Evolutionary conservation across 1,140 invertebrate species (phyloP), one percentile per base, ranked within the genome.

Genomic region (Caenorhabditis latens): DNA sequence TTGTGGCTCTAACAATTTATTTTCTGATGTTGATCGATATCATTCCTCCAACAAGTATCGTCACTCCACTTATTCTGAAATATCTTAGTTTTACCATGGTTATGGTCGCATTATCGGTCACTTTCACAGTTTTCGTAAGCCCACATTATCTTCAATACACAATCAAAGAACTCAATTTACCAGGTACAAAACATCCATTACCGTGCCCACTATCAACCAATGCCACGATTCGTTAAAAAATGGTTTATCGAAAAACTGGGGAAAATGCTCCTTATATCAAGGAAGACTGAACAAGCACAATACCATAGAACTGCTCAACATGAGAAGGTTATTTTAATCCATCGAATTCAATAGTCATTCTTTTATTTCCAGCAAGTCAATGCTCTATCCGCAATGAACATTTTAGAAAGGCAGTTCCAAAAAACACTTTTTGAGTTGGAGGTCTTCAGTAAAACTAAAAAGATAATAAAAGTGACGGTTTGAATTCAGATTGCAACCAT

Each of bases 21-120:
- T 99, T 99, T 95, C 94, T 99, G 89, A 96, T 99, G 91, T 97
- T 98, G 93, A 95, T 99, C 94, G 99, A 99, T 94, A 99, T 99
- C 93, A 94, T 99, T 87, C 98, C 98, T 84, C 98, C 97, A 6
- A 99, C 97, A 0, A 97, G 96, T 42, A 94, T 98, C 19, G 97
- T 97, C 90, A 94, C 98, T 90, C 97, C 97, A 86, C 94, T 99
- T 87, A 99, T 99, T 89, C 97, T 97, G 92, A 99, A 99, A 94
- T 99, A 99, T 94, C 95, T 99, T 1, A 48, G 90, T 42, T 99
- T 99, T 93, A 99, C 98, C 48, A 99, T 99, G 94, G 97, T 99
- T 87, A 99, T 99, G 97, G 99, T 99, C 93, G 99, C 98, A 24
- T 96, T 99, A 88, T 98, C 97, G 94, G 99, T 99, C 93, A 94